Conservation (phyloP, 2,888 invertebrate genomes). For the Monopis laevigella region DNA sequence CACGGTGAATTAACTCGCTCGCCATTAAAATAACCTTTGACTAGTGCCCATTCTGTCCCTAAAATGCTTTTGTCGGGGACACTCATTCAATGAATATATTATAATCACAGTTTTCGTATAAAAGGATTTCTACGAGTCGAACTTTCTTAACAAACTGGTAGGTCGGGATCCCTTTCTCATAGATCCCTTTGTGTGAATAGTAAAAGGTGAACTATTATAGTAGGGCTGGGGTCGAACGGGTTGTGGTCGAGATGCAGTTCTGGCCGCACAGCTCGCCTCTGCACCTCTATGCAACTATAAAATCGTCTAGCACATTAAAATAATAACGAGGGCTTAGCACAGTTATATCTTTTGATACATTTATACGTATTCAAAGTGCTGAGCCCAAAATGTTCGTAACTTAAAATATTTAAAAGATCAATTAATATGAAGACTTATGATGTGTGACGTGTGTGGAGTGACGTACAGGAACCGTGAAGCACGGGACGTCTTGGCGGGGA, state of each 20-base stretch:
- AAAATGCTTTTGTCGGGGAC: constrained; percentile 38
- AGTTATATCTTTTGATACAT: too few species aligned
- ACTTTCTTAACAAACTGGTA: constrained; percentile 60
- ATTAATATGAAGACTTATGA: too few species aligned
- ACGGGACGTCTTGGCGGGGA: background rate
- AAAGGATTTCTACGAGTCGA: constrained; percentile 41
- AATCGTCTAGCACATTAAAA: too few species aligned
- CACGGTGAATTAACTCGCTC: constrained; percentile 45
- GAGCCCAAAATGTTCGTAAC: background rate
- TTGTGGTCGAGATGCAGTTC: constrained; percentile 14
- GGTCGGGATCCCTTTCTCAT: constrained; percentile 67
- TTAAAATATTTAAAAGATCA: background rate
- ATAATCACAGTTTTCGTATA: constrained; percentile 33
- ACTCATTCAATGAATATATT: constrained; percentile 62
- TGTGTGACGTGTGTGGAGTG: too few species aligned
- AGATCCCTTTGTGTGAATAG: constrained; percentile 57
- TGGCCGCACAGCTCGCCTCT: too few species aligned
- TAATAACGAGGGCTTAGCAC: too few species aligned
- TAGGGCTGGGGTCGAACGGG: constrained; percentile 47
- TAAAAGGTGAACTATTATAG: constrained; percentile 51
- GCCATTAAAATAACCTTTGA: constrained; percentile 49
- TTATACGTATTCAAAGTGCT: background rate
- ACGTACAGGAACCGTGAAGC: too few species aligned
- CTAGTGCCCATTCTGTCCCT: constrained; percentile 64
- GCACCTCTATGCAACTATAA: too few species aligned